Evolutionary conservation across 1,140 invertebrate species (phyloP).

Genomic region (Papilio polyxenes): DNA sequence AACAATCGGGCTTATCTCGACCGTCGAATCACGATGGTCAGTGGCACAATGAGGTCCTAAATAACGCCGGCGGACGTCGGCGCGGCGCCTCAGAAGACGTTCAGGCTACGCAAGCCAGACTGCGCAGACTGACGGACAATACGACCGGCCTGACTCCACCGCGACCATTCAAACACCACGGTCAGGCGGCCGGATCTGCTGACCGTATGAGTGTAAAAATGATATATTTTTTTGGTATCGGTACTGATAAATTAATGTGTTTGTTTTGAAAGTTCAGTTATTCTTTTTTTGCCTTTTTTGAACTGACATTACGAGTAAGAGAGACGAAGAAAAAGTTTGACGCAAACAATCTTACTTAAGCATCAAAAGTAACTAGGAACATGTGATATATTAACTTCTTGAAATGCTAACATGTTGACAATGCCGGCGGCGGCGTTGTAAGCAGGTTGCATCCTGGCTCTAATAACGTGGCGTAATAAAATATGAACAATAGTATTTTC

Average conservation of each 20-base stretch:
- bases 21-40: conserved; percentile 67
- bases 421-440: not conserved
- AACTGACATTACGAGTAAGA: not conserved
- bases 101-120: conserved; percentile 47
- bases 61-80: conserved; percentile 69
- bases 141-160: conserved; percentile 57
- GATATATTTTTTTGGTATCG: conserved; percentile 45
- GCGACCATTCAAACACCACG: conserved; percentile 53
- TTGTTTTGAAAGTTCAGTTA: not conserved
- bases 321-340: too few species aligned
- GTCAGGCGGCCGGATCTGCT: conserved; percentile 52
- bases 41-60: conserved; percentile 76
- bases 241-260: not conserved
- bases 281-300: not conserved
- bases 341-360: not conserved
- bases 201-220: conserved; percentile 64
- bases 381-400: conserved; percentile 17
- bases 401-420: not conserved
- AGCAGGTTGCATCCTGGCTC: conserved; percentile 27
- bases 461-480: conserved; percentile 42
- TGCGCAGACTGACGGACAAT: conserved; percentile 72
- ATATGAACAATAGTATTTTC: conserved; percentile 57
- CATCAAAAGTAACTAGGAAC: not conserved
- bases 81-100: conserved; percentile 69
- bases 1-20: conserved; percentile 62